Percentiles rank a stretch among this genome's conserved stretches.
Evolutionary conservation across 2,888 invertebrate genomes (phyloP).

Genomic region (Chrysopilus asiliformis): DNA sequence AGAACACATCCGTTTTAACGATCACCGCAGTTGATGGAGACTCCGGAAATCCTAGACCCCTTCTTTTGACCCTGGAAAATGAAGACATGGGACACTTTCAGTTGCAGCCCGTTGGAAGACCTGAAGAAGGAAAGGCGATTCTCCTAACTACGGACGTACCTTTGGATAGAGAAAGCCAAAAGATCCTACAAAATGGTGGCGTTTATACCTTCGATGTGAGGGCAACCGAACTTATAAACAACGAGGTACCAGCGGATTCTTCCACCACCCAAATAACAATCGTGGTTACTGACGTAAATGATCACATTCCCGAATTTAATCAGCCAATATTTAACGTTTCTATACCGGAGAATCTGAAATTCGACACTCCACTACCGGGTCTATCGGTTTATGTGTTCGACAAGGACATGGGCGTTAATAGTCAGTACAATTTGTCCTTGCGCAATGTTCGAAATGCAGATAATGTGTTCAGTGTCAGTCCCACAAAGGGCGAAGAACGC

Average conservation of each 20-base stretch:
- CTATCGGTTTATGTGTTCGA: conserved; percentile 61
- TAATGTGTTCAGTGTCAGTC: conserved; percentile 49
- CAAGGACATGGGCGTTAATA: conserved; percentile 58
- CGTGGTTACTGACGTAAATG: conserved; percentile 66
- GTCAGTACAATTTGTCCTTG: conserved; percentile 50
- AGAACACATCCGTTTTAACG: conserved; percentile 52
- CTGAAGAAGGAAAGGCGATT: conserved; percentile 42
- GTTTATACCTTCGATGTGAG: conserved; percentile 58
- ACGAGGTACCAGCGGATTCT: conserved; percentile 53
- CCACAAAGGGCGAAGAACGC: conserved; percentile 53
- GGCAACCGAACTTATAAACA: conserved; percentile 62
- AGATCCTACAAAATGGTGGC: conserved; percentile 62
- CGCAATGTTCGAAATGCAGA: conserved; percentile 45
- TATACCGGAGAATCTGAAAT: conserved; percentile 63
- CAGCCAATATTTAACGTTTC: conserved; percentile 49
- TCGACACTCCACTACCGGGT: conserved; percentile 54
- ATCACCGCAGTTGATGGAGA: conserved; percentile 72
- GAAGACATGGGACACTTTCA: conserved; percentile 56
- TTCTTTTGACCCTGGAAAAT: conserved; percentile 53
- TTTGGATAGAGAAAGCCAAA: conserved; percentile 60
- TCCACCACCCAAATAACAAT: conserved; percentile 57
- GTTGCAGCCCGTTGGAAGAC: conserved; percentile 39
- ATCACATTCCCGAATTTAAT: conserved; percentile 60
- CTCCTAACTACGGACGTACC: conserved; percentile 50
- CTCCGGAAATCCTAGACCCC: conserved; percentile 53